Base-by-base conservation (phyloP, 2,113 vertebrate genomes). In the Gnathonemus echidnorhynchus region DNA sequence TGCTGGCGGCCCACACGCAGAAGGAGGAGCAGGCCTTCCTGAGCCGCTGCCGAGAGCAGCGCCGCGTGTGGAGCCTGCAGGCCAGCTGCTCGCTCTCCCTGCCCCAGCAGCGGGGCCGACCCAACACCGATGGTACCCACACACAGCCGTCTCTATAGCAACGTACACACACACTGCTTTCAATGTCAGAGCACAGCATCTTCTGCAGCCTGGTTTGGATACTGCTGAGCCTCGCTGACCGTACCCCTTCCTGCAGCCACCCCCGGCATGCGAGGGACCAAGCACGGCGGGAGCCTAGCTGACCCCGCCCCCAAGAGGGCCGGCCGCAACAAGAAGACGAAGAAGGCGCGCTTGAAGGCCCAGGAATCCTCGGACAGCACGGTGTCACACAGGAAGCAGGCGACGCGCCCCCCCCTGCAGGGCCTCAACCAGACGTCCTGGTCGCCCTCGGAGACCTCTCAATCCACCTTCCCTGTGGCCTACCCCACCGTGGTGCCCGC, bases 11-110 rank as follows among this genome's bases (percentile, higher is more conserved):
- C 4, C 98, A 99, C 90, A 99, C 98, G 0, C 97, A 98, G 92
- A 98, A 98, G 91, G 98, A 99, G 89, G 98, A 99, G 90, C 97
- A 98, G 92, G 96, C 94, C 87, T 99, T 98, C 94, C 95, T 99
- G 86, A 96, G 93, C 89, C 97, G 95, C 90, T 97, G 98, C 90
- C 96, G 93, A 90, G 97, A 98, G 92, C 95, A 95, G 1, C 95
- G 95, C 3, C 95, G 90, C 19, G 95, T 97, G 35, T 92, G 94
- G 3, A 91, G 93, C 6, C 96, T 98, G 87, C 97, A 97, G 91
- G 94, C 95, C 1, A 95, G 95, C 91, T 97, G 97, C 94, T 97
- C 94, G 17, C 90, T 95, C 46, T 97, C 97, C 92, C 94, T 97
- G 49, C 96, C 97, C 35, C 96, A 95, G 27, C 95, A 96, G 80